phyloP scores from a whole-genome alignment of 2,797 vertebrate species.

The Sus cebifrons region DNA sequence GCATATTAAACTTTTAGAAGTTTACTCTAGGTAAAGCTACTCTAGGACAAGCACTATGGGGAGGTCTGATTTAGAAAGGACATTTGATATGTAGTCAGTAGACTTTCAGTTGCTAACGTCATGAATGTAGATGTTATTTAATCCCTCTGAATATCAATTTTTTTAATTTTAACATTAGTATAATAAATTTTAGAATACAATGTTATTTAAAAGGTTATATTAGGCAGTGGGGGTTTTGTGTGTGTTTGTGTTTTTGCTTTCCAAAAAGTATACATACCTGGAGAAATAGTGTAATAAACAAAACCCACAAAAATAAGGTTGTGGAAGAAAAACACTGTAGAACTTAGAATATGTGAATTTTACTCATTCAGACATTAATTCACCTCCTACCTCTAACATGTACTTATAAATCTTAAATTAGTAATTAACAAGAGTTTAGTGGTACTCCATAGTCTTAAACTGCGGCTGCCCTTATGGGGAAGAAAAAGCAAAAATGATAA shows the following conservation, averaged over 20 bases:
- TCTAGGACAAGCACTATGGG: background rate
- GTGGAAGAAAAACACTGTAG: background rate
- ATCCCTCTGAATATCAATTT: background rate
- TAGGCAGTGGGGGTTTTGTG: background rate
- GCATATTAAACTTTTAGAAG: background rate
- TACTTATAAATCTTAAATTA: constrained; percentile 33
- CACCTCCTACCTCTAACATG: background rate
- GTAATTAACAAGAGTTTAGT: background rate
- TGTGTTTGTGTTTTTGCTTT: background rate
- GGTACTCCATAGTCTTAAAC: background rate
- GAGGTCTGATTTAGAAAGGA: background rate
- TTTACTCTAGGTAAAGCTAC: background rate
- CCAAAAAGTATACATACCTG: background rate
- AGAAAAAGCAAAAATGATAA: background rate
- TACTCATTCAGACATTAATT: background rate
- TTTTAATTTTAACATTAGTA: background rate
- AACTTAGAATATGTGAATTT: background rate
- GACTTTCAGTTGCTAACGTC: background rate
- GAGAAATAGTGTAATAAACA: background rate
- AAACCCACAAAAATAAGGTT: background rate
- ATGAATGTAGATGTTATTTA: background rate
- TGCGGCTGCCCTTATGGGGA: background rate
- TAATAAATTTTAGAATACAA: background rate
- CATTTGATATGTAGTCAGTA: background rate
- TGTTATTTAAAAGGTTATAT: background rate